A percentile compares a stretch with the other conserved stretches of the same genome.
These are phyloP conservation scores for Brachyptera risi DNA, from an alignment of 2,888 invertebrate genomes.

Conservation along the genomic window DNA sequence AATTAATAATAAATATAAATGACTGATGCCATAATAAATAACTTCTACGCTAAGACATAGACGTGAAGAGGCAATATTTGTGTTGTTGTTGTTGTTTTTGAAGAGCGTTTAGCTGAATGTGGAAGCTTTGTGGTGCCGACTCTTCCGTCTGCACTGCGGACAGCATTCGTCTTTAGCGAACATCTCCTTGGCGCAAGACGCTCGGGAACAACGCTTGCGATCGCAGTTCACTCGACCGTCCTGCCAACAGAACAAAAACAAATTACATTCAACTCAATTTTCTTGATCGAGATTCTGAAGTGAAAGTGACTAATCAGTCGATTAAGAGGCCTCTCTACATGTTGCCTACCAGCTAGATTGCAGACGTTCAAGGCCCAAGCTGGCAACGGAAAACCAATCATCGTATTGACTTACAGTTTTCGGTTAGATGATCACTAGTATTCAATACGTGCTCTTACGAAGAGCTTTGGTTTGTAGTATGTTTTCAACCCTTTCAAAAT, in stretches of 20 bases:
- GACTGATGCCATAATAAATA: not conserved
- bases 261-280: not conserved
- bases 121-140: slow-evolving; percentile 47
- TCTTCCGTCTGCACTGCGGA: slow-evolving; percentile 49
- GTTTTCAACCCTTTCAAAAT: too few relatives aligned
- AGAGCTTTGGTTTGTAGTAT: too few relatives aligned
- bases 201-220: slow-evolving; percentile 72
- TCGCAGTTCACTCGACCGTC: slow-evolving; percentile 77
- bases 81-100: slow-evolving; percentile 30
- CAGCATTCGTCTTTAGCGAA: slow-evolving; percentile 51
- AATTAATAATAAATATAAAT: not conserved
- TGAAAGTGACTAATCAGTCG: slow-evolving; percentile 23
- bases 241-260: slow-evolving; percentile 51
- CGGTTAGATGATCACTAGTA: too few relatives aligned
- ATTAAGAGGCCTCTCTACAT: too few relatives aligned
- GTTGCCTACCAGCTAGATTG: too few relatives aligned
- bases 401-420: too few relatives aligned
- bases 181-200: slow-evolving; percentile 57
- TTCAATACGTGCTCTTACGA: too few relatives aligned
- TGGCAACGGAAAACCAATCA: too few relatives aligned
- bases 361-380: too few relatives aligned
- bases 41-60: too few relatives aligned
- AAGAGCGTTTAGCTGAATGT: slow-evolving; percentile 26
- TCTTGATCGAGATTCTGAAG: not conserved
- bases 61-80: not conserved